phyloP scores from a whole-genome alignment of 2,113 vertebrate genomes.

The Cryptoleucopteryx plumbea region DNA sequence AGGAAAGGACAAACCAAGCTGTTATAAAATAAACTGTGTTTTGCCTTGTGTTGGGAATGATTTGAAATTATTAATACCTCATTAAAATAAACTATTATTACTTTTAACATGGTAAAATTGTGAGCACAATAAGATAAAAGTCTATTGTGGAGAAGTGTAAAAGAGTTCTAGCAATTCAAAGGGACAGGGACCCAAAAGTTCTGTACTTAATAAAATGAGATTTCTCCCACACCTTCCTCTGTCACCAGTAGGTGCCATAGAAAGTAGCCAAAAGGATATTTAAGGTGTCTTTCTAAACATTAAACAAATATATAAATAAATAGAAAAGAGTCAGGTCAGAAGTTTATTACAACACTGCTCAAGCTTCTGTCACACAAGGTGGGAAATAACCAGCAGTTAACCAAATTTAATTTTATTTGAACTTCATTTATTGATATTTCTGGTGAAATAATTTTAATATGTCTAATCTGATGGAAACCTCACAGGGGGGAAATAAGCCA shows the following conservation, averaged over 20 bases:
- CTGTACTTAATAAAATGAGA: neutral
- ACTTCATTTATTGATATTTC: neutral
- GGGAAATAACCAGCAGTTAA: neutral
- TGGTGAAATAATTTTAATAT: neutral
- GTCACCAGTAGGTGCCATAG: neutral
- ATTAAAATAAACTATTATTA: neutral
- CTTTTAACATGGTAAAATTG: neutral
- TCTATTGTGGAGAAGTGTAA: neutral
- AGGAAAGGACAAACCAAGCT: neutral
- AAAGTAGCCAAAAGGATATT: neutral
- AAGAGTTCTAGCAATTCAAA: neutral
- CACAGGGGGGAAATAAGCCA: neutral
- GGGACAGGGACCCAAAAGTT: fast-evolving
- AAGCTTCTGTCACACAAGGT: neutral
- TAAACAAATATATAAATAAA: neutral
- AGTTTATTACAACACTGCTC: neutral
- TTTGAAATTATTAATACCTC: neutral
- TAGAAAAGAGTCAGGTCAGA: neutral
- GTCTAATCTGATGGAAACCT: neutral
- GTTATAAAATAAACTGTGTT: neutral
- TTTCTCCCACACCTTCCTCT: neutral
- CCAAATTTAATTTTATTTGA: neutral
- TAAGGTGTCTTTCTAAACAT: neutral
- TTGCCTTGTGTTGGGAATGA: neutral
- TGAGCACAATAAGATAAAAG: neutral